These are phyloP conservation scores for Catagonus wagneri DNA, from an alignment of 2,113 vertebrate genomes.

Conservation along the genomic window DNA sequence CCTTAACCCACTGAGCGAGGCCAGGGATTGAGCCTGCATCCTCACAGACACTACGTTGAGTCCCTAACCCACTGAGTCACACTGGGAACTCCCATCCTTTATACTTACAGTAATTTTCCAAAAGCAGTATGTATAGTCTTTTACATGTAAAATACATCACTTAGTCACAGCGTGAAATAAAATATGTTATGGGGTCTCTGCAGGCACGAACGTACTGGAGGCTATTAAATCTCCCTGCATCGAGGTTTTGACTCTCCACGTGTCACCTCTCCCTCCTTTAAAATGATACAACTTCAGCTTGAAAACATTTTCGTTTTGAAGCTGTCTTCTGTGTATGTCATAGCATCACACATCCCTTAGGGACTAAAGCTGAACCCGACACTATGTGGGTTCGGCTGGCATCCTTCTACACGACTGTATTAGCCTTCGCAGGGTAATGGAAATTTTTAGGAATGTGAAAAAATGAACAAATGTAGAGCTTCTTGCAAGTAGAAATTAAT, in stretches of 20 bases:
- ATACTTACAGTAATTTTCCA: neutral
- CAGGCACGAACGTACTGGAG: neutral
- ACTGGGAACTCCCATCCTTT: no score
- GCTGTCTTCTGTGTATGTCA: rapidly evolving
- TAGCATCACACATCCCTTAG: rapidly evolving
- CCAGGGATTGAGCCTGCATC: no score
- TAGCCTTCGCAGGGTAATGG: no score
- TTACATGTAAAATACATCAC: neutral
- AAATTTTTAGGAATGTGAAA: no score
- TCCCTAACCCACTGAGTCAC: no score
- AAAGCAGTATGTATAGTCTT: neutral
- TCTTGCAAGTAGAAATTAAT: no score
- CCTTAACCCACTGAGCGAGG: no score
- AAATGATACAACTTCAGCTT: neutral
- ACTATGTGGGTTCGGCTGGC: rapidly evolving
- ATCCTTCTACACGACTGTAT: rapidly evolving
- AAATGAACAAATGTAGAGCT: no score
- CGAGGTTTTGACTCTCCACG: rapidly evolving
- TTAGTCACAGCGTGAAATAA: neutral
- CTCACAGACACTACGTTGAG: no score
- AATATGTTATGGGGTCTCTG: rapidly evolving
- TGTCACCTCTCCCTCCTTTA: neutral
- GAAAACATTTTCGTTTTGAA: neutral
- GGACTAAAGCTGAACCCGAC: no score
- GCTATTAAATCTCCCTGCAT: rapidly evolving